phyloP scores from a whole-genome alignment of 2,888 invertebrate species.

The Synergus gifuensis region DNA sequence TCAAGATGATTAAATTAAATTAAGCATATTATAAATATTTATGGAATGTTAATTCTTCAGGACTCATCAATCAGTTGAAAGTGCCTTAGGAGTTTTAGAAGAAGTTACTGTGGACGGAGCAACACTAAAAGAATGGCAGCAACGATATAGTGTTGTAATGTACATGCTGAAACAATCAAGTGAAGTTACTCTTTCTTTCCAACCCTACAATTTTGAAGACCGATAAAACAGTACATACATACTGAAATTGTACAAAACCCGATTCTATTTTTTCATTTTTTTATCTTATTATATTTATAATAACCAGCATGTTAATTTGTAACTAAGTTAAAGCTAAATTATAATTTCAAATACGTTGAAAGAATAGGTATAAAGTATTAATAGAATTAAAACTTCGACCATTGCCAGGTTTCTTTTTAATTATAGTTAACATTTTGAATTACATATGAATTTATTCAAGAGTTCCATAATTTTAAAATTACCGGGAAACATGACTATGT shows the following conservation, averaged over 20 bases:
- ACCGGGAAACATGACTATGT: no score
- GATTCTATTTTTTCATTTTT: background rate
- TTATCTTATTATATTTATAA: background rate
- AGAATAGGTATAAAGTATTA: background rate
- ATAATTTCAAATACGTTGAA: background rate
- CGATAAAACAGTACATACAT: background rate
- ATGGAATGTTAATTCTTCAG: conserved; percentile 56
- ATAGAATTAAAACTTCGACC: background rate
- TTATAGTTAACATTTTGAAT: background rate
- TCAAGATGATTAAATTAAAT: background rate
- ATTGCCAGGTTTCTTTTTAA: background rate
- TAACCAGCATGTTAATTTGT: background rate
- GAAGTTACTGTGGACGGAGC: conserved; percentile 66
- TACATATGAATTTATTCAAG: background rate
- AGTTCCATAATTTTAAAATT: background rate
- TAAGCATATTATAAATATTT: conserved; percentile 11
- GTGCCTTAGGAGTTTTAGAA: conserved; percentile 59
- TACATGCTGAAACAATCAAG: conserved; percentile 59
- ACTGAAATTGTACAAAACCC: background rate
- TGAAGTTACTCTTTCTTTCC: conserved; percentile 6
- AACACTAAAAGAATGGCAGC: conserved; percentile 69
- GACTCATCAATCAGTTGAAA: conserved; percentile 67
- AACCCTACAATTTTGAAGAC: conserved; percentile 16
- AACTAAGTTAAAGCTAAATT: background rate
- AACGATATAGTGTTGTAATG: conserved; percentile 65